Evolutionary conservation across 2,113 vertebrate species (phyloP), one percentile per base, ranked within the genome.

Genomic region (Gambusia affinis): DNA sequence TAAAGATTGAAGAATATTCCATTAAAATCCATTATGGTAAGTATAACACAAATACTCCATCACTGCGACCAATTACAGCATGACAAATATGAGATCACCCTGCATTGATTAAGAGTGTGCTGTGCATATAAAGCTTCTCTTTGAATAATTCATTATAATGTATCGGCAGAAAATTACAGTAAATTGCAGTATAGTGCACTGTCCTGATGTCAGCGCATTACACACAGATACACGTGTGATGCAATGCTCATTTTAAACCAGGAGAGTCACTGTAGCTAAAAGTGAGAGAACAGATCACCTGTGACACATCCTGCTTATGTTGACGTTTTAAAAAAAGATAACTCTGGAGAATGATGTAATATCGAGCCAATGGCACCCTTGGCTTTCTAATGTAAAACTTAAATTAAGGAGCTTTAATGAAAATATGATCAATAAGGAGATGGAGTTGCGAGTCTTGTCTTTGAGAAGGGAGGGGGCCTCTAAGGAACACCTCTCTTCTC

Each of bases 131-230:
- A 70, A 80, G 78, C 62, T 42, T 28, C 57, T 2, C 51, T 33
- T 15, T 71, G 73, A 71, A 70, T 70, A 33, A 80, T 80, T 80
- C 33, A 80, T 71, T 14, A 71, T 37, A 65, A 44, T 28, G 5
- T 14, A 44, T 19, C 65, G 7, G 61, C 61, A 60, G n/a, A 60
- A 5, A 51, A n/a, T 60, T 17, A 12, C 57, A 24, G 73, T n/a
- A 42, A 74, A 75, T 29, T 64, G 30, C 33, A 47, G 66, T 67
- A 67, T 28, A 65, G 63, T 6, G 19, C 47, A 15, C 14, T 17
- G 47, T 30, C 44, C 27, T 44, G 65, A 54, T 30, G 35, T 73
- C 70, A 68, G 35, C n/a, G 54, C 27, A 4, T 31, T 29, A 39
- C 37, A 70, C 1, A 8, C 29, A 27, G 42, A 67, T 39, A 67